A percentile compares a stretch with the other conserved stretches of the same genome.
phyloP scores from a whole-genome alignment of 2,888 invertebrate species.

The Pachycephus smyrnensis region DNA sequence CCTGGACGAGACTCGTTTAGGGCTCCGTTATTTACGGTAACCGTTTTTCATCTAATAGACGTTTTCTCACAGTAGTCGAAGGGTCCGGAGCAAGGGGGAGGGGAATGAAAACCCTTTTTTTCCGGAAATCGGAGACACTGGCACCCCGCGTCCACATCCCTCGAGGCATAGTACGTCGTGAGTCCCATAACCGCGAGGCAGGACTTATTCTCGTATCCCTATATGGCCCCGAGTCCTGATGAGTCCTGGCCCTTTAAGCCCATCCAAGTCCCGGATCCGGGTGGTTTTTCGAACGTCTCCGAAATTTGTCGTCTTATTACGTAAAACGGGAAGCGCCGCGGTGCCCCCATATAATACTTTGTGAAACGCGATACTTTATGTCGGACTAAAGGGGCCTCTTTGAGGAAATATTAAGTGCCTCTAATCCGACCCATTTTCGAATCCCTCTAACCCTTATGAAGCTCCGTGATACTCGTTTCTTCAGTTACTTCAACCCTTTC shows the following conservation, averaged over 20 bases:
- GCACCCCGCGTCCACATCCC: background rate
- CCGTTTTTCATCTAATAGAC: constrained; percentile 51
- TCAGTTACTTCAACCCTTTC: constrained; percentile 57
- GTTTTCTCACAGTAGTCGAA: constrained; percentile 51
- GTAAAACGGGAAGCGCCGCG: constrained; percentile 6
- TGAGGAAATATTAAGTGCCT: constrained; percentile 49
- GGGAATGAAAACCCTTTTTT: constrained; percentile 47
- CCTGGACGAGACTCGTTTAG: constrained; percentile 29
- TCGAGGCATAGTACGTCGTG: background rate
- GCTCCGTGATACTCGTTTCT: background rate
- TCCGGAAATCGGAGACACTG: constrained; percentile 29
- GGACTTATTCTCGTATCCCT: background rate
- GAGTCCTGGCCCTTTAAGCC: background rate
- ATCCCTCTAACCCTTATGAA: constrained; percentile 8
- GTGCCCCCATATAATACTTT: constrained; percentile 18
- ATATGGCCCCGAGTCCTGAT: background rate
- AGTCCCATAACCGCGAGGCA: background rate
- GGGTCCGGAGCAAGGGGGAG: constrained; percentile 26
- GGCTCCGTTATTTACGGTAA: constrained; percentile 57
- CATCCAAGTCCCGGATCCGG: background rate
- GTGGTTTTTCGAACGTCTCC: background rate
- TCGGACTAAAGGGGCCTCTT: constrained; percentile 49
- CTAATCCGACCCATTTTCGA: constrained; percentile 58
- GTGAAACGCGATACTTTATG: constrained; percentile 57
- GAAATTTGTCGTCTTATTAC: constrained; percentile 15